A percentile compares a stretch with the other conserved stretches of the same genome.
These are phyloP conservation scores for Brachyalestes nurse DNA, from an alignment of 2,797 vertebrate species.

Conservation along the genomic window DNA sequence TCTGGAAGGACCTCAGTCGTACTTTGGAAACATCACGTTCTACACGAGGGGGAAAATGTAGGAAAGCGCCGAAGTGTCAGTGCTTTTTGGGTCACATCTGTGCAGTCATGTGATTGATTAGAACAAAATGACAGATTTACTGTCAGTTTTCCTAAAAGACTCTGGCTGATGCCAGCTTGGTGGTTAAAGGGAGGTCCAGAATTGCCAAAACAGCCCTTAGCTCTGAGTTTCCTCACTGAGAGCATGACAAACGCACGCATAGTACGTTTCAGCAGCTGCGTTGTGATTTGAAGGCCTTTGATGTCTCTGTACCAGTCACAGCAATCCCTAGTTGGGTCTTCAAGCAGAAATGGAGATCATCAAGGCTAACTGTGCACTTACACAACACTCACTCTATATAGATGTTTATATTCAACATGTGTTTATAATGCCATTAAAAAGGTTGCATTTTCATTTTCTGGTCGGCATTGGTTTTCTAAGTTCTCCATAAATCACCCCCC, in stretches of 20 bases:
- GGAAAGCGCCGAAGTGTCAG: not conserved
- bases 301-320: slow-evolving; percentile 17
- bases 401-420: slow-evolving; percentile 47
- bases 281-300: slow-evolving; percentile 22
- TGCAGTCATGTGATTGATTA: slow-evolving; percentile 22
- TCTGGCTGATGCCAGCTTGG: slow-evolving; percentile 7
- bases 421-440: slow-evolving; percentile 47
- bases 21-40: not conserved
- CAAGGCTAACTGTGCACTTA: slow-evolving; percentile 38
- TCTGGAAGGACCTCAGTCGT: not conserved
- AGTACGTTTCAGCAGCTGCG: not conserved
- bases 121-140: slow-evolving; percentile 23
- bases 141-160: slow-evolving; percentile 23
- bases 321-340: slow-evolving; percentile 5
- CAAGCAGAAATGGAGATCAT: slow-evolving; percentile 16
- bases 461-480: slow-evolving; percentile 29
- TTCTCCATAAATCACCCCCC: not conserved
- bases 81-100: slow-evolving; percentile 19
- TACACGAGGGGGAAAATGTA: not conserved
- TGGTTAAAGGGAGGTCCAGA: slow-evolving; percentile 14
- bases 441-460: slow-evolving; percentile 32
- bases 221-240: slow-evolving; percentile 18
- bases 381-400: slow-evolving; percentile 24
- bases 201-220: slow-evolving; percentile 24
- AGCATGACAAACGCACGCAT: slow-evolving; percentile 1